These are phyloP conservation scores for Trypoxylus dichotomus DNA, from an alignment of 1,140 invertebrate species.

Conservation along the genomic window DNA sequence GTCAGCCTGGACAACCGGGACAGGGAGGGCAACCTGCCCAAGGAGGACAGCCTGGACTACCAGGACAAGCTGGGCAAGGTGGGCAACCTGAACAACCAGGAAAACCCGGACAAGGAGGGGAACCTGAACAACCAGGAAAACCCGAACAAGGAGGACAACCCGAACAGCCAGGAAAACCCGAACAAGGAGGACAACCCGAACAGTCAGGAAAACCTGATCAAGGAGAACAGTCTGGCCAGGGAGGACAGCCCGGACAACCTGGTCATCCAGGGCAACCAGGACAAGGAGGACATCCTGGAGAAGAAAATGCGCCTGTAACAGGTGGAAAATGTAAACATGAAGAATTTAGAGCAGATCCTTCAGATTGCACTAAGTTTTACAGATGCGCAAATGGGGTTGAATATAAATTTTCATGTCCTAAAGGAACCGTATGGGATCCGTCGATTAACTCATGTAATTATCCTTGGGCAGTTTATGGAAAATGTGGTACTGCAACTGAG, in stretches of 20 bases:
- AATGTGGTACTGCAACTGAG: constrained; percentile 19
- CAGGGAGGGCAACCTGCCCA: constrained; percentile 28
- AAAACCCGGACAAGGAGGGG: constrained; percentile 36
- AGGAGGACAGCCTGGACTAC: background rate
- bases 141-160: constrained; percentile 41
- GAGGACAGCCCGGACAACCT: background rate
- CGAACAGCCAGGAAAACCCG: constrained; percentile 39
- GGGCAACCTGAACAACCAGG: constrained; percentile 36
- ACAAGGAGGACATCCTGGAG: constrained; percentile 30
- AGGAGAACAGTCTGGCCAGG: background rate
- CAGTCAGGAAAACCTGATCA: constrained; percentile 41
- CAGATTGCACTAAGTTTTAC: constrained; percentile 69
- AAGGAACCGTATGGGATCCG: constrained; percentile 59
- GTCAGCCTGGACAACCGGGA: constrained; percentile 33
- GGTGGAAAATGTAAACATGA: constrained; percentile 32
- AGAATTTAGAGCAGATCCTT: constrained; percentile 62
- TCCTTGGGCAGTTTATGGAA: constrained; percentile 49
- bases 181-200: constrained; percentile 37
- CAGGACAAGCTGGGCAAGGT: background rate
- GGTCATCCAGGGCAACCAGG: constrained; percentile 39
- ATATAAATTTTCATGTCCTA: constrained; percentile 70
- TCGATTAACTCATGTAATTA: constrained; percentile 57
- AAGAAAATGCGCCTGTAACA: constrained; percentile 28
- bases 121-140: constrained; percentile 36
- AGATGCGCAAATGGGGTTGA: constrained; percentile 61